A percentile compares a stretch with the other conserved stretches of the same genome.
phyloP scores from a whole-genome alignment of 2,797 vertebrate genomes.

The Tolypeutes matacus region DNA sequence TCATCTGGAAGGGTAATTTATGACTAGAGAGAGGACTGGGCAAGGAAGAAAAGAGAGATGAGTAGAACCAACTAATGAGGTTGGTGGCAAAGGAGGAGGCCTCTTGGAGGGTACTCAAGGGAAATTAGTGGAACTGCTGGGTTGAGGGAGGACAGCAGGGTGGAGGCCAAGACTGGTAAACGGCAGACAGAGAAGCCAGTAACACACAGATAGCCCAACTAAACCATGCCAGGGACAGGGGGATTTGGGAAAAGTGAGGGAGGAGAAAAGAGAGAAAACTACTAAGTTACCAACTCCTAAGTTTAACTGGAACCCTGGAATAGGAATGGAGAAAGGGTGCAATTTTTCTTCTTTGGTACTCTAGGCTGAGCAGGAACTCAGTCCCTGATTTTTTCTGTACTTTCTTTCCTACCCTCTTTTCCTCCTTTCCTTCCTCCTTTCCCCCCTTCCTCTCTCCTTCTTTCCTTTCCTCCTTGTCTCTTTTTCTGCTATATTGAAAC shows the following conservation, averaged over 20 bases:
- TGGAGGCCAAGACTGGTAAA: slow-evolving; percentile 68
- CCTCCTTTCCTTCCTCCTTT: background rate
- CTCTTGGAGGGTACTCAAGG: slow-evolving; percentile 58
- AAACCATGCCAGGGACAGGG: slow-evolving; percentile 55
- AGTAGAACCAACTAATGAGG: slow-evolving; percentile 60
- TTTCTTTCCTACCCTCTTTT: background rate
- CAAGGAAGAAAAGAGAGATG: slow-evolving; percentile 61
- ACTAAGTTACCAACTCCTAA: slow-evolving; percentile 57
- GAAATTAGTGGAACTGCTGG: slow-evolving; percentile 67
- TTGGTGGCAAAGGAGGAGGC: slow-evolving; percentile 57
- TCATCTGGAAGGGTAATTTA: slow-evolving; percentile 65
- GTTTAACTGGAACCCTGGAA: slow-evolving; percentile 53
- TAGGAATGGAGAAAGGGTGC: background rate
- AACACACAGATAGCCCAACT: slow-evolving; percentile 64
- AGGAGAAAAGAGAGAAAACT: slow-evolving; percentile 19
- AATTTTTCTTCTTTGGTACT: background rate
- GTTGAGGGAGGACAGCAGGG: slow-evolving; percentile 70
- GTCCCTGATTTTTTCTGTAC: background rate
- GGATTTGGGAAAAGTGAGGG: slow-evolving; percentile 47
- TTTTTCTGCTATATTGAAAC: background rate
- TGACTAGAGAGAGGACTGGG: slow-evolving; percentile 51
- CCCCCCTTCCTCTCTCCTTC: background rate
- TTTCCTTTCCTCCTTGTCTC: background rate
- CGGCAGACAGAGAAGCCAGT: slow-evolving; percentile 67
- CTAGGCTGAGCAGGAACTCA: background rate